phyloP scores from a whole-genome alignment of 2,888 invertebrate genomes.

The Tetranychus truncatus region DNA sequence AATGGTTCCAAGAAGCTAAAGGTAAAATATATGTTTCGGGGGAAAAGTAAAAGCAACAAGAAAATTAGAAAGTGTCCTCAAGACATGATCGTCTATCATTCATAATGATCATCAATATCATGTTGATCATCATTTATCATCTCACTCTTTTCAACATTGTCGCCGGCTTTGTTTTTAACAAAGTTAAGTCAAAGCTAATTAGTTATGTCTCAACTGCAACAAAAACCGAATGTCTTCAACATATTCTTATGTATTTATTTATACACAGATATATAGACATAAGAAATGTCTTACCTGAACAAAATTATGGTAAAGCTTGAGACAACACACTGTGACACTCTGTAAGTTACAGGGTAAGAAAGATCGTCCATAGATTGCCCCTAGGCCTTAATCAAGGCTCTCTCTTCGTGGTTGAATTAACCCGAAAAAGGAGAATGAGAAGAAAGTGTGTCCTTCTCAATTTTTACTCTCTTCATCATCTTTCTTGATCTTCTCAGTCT shows the following conservation, averaged over 20 bases:
- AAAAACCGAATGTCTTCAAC: background rate
- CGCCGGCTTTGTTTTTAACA: background rate
- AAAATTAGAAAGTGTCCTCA: background rate
- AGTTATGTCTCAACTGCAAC: background rate
- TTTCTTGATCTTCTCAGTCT: background rate
- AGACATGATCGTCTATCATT: background rate
- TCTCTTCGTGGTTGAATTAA: slow-evolving; percentile 1
- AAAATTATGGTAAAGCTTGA: background rate
- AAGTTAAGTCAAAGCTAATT: background rate
- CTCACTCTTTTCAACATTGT: background rate
- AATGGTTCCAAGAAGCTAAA: too few relatives aligned
- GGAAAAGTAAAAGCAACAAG: too few relatives aligned
- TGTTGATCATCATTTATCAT: background rate
- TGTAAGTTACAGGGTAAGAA: background rate
- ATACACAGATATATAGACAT: background rate
- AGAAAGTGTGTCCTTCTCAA: background rate
- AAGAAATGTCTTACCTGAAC: background rate
- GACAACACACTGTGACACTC: background rate
- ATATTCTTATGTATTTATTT: background rate
- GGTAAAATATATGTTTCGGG: too few relatives aligned
- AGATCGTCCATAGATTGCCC: background rate
- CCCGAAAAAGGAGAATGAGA: background rate
- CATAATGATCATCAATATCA: background rate
- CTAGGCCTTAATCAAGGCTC: background rate
- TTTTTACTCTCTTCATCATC: background rate